Evolutionary conservation across 1,140 invertebrate species (phyloP), one percentile per base, ranked within the genome.

Genomic region (Brachionus rubens): DNA sequence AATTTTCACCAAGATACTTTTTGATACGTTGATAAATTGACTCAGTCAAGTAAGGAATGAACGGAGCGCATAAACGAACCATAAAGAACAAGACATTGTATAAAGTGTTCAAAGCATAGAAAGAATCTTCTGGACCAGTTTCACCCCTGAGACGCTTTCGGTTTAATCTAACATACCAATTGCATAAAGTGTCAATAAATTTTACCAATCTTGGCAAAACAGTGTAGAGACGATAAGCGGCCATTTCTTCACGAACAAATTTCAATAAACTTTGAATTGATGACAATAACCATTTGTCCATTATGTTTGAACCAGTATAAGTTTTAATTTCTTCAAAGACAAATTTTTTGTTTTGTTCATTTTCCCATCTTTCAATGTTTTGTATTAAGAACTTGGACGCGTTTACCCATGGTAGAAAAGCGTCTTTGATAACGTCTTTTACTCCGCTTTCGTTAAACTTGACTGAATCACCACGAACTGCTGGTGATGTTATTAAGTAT

Each of bases 331-430:
- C 36, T 21, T 67, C 30, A 46, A 68, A 67, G n/a, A 41, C 24
- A 46, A 77, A 77, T 19, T 54, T 65, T 12, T 47, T 36, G 1
- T 41, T 52, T 40, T 65, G n/a, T 85, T 83, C 92, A 88, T 83
- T 90, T 88, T 87, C 90, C 80, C 90, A 91, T 78, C 90, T 88
- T 78, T 92, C 90, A 50, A 96, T 88, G 83, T 96, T 97, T 85
- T 97, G 94, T 80, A 96, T 88, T 26, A 99, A 87, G 81, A 97
- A 96, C 75, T 94, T 88, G 83, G 96, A 99, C 1, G 96, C 95
- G 87, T 99, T 99, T 81, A 94, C 98, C 96, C 96, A 99, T 0
- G 97, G 97, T 41, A 99, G 82, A 81, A 99, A 96, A 0, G 98
- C 94, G 83, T 99, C 96, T 85, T 99, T 99, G 9, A 98, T 88